phyloP scores from a whole-genome alignment of 1,140 invertebrate genomes.

The Heliothis subflexa region DNA sequence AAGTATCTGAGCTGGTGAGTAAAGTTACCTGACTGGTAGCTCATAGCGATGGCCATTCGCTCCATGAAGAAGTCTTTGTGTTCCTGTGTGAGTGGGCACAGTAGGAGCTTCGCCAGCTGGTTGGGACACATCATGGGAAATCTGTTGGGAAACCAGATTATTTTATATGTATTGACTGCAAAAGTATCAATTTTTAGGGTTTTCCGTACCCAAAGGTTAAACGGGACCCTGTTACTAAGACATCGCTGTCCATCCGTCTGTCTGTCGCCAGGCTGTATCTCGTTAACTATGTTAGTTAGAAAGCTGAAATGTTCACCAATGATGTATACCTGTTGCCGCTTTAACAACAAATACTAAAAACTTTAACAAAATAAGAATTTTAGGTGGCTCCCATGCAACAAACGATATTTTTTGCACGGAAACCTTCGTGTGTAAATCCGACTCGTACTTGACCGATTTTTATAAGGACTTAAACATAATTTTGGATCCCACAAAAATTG shows the following conservation, averaged over 20 bases:
- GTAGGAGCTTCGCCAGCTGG: slow-evolving; percentile 92
- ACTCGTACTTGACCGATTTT: too few relatives aligned
- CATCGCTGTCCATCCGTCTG: too few relatives aligned
- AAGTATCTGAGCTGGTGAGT: too few relatives aligned
- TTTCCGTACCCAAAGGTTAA: too few relatives aligned
- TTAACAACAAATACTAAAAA: background rate
- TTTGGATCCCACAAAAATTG: background rate
- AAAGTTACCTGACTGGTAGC: slow-evolving; percentile 91
- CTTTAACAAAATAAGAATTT: too few relatives aligned
- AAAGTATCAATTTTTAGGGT: too few relatives aligned
- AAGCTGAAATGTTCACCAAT: background rate
- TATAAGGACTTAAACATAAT: background rate
- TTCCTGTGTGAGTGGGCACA: slow-evolving; percentile 92
- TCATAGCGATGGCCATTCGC: slow-evolving; percentile 95
- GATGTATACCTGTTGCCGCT: background rate
- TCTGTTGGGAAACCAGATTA: slow-evolving; percentile 54
- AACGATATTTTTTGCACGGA: too few relatives aligned
- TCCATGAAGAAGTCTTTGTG: slow-evolving; percentile 96
- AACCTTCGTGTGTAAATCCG: too few relatives aligned
- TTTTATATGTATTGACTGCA: background rate
- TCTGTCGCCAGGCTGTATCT: too few relatives aligned
- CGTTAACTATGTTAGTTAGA: too few relatives aligned
- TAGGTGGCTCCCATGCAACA: too few relatives aligned
- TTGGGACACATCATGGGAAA: slow-evolving; percentile 97
- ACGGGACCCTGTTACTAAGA: too few relatives aligned